Conservation (phyloP, 2,888 invertebrate genomes). For the Apocheima hispidaria region DNA sequence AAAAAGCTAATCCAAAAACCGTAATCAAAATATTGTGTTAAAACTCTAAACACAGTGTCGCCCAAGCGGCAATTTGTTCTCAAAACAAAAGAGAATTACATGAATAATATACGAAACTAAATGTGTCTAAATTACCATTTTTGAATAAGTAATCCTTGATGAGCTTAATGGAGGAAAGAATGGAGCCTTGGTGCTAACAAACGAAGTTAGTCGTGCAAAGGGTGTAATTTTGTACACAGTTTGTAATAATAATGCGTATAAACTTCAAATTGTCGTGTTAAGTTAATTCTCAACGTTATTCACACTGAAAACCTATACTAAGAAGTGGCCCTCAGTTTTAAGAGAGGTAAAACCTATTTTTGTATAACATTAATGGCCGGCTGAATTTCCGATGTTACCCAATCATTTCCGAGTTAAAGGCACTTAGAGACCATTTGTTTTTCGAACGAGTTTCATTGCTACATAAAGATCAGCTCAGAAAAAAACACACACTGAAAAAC, state of each 20-base stretch:
- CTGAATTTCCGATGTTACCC: too few relatives aligned
- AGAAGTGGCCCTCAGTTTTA: too few relatives aligned
- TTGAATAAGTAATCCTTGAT: constrained; percentile 44
- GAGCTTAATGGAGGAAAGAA: constrained; percentile 39
- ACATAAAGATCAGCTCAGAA: too few relatives aligned
- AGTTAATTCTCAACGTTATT: background rate
- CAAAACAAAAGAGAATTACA: constrained; percentile 46
- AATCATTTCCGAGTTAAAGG: too few relatives aligned
- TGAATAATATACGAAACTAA: constrained; percentile 54
- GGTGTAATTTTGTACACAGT: constrained; percentile 24
- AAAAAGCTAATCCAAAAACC: constrained; percentile 22
- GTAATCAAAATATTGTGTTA: constrained; percentile 32
- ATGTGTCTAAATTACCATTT: constrained; percentile 50
- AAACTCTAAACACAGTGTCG: constrained; percentile 29
- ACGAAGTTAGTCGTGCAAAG: constrained; percentile 13
- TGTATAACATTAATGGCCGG: too few relatives aligned
- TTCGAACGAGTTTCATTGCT: too few relatives aligned
- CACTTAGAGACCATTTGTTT: too few relatives aligned
- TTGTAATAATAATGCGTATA: constrained; percentile 18
- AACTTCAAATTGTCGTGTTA: constrained; percentile 9
- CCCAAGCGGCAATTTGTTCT: constrained; percentile 47
- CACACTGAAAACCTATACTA: background rate
- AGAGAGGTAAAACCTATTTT: too few relatives aligned
- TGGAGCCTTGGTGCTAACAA: constrained; percentile 30
- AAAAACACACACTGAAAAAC: too few relatives aligned